Percentiles rank a stretch among this genome's conserved stretches.
phyloP scores from a whole-genome alignment of 2,888 invertebrate genomes.

The Hydraecia micacea region DNA sequence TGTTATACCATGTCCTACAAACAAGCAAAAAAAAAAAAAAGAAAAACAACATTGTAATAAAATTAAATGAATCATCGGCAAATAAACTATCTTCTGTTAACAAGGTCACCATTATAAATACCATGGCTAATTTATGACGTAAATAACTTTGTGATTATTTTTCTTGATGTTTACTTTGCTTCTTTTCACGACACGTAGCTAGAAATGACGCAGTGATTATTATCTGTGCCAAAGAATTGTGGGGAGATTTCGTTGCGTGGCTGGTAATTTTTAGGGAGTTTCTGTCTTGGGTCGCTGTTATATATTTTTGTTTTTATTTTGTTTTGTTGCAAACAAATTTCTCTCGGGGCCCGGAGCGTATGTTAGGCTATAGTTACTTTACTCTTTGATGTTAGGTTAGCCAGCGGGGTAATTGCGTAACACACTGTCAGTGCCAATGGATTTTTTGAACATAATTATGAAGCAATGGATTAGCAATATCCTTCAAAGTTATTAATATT shows the following conservation, averaged over 20 bases:
- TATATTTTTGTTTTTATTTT: neutral
- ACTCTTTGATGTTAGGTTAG: no score
- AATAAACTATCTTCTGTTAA: constrained; percentile 33
- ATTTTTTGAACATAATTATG: no score
- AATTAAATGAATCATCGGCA: constrained; percentile 50
- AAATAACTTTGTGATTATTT: constrained; percentile 48
- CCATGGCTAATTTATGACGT: constrained; percentile 58
- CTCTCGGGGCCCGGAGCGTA: no score
- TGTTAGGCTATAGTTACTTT: no score
- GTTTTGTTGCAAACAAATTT: neutral
- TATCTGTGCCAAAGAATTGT: constrained; percentile 26
- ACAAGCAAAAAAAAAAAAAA: constrained; percentile 2
- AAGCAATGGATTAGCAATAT: no score
- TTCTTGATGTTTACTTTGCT: constrained; percentile 52
- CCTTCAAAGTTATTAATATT: no score
- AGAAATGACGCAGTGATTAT: constrained; percentile 52
- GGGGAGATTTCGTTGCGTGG: constrained; percentile 18
- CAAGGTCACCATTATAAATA: constrained; percentile 60
- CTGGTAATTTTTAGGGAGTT: constrained; percentile 28
- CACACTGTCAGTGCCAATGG: no score
- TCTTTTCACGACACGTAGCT: constrained; percentile 56
- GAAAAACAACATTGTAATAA: constrained; percentile 2
- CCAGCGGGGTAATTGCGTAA: no score
- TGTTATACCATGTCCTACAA: constrained; percentile 1
- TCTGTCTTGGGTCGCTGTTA: neutral